Base-by-base conservation (phyloP, 2,888 invertebrate genomes). In the Apamea sordens region DNA sequence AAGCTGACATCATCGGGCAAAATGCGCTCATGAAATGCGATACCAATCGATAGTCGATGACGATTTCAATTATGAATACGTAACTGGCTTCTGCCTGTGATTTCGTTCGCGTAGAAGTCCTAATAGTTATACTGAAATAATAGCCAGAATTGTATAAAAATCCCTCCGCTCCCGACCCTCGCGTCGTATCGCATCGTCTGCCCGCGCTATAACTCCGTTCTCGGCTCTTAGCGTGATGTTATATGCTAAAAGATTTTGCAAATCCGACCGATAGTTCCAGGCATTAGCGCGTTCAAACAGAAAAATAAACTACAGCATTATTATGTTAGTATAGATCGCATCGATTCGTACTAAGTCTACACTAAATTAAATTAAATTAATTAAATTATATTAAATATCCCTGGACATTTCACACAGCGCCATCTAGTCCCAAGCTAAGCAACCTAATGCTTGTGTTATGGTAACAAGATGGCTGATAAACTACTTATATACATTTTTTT, bases 21-120 rank as follows among this genome's bases (percentile, higher is more conserved):
- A 71, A 76, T 18, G 36, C 11, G 76, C 24, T 69, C 50, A 75
- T 82, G 69, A 76, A 61, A 76, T 59, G 18, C 50, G 44, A 74
- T 73, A n/a, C 32, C 61, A 61, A 44, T 73, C 50, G 21, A 73
- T 50, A n/a, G 59, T 8, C 11, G 50, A 44, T 80, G 56, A 72
- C n/a, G 61, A 69, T n/a, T 79, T 50, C 13, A 50, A 78, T 50
- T 65, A 69, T 32, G 21, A 32, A 8, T 50, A n/a, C n/a, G n/a
- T n/a, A 10, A 18, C 18, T 41, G 32, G 28, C 7, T 69, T 13
- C 21, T 69, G 32, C 32, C 28, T 6, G 7, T 1, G 21, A 21
- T 11, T 41, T 41, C 10, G 18, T 10, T 41, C 41, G 18, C 10
- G 28, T 68, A 3, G n/a, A 68, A 21, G n/a, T 21, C 21, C 11